phyloP scores from a whole-genome alignment of 2,113 vertebrate species.

The Indicator indicator region DNA sequence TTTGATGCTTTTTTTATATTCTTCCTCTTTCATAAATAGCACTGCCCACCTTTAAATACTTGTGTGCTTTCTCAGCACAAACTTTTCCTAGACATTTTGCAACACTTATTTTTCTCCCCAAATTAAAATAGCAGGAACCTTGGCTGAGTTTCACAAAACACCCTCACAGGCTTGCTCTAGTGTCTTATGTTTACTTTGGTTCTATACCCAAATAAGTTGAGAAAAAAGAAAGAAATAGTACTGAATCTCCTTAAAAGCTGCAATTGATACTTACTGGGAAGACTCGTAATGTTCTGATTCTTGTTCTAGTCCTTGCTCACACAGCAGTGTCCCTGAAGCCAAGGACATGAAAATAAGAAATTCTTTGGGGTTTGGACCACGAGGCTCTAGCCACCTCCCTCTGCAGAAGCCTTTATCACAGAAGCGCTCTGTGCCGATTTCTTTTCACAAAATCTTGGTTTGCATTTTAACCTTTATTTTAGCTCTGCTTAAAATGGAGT shows the following conservation, averaged over 20 bases:
- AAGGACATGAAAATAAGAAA: conserved; percentile 57
- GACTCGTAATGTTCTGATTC: conserved; percentile 39
- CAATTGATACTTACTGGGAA: conserved; percentile 46
- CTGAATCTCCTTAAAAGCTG: conserved; percentile 44
- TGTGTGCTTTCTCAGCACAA: conserved; percentile 31
- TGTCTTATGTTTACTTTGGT: conserved; percentile 41
- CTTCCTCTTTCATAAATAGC: neutral
- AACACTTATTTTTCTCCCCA: conserved; percentile 30
- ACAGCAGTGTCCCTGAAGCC: conserved; percentile 47
- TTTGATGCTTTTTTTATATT: neutral
- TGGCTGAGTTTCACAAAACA: conserved; percentile 44
- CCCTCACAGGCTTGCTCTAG: conserved; percentile 27
- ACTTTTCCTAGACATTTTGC: conserved; percentile 20
- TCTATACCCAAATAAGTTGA: conserved; percentile 12
- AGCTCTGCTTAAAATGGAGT: conserved; percentile 3
- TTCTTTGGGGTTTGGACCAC: conserved; percentile 44
- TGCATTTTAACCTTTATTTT: conserved; percentile 41
- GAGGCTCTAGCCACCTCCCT: conserved; percentile 59
- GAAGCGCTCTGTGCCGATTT: neutral
- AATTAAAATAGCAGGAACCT: conserved; percentile 38
- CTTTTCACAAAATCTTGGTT: neutral
- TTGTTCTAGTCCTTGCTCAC: conserved; percentile 55
- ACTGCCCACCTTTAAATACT: neutral
- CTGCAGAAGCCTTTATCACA: conserved; percentile 45
- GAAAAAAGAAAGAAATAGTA: conserved; percentile 37